Conservation (phyloP, 2,797 vertebrate genomes). For the Miichthys miiuy region DNA sequence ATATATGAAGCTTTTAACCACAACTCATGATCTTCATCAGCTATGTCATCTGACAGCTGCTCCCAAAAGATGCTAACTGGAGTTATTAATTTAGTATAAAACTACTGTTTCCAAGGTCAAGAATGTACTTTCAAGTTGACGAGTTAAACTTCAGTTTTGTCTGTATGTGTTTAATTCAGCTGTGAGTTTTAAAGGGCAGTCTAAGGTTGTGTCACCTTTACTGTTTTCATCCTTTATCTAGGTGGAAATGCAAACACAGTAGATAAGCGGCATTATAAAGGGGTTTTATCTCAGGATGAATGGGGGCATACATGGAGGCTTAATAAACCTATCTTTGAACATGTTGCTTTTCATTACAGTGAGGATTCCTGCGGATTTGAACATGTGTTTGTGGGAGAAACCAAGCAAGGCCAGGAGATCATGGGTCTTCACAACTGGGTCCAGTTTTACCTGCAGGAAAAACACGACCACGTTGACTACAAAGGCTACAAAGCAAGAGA, state of each 20-base stretch:
- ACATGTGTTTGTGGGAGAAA: conserved; percentile 91
- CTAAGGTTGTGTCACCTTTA: not conserved
- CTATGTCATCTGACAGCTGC: not conserved
- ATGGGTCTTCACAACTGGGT: conserved; percentile 92
- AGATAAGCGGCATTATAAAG: conserved; percentile 10
- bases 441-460: conserved; percentile 91
- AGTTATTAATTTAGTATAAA: not conserved
- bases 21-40: not conserved
- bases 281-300: not conserved
- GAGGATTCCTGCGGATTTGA: conserved; percentile 91
- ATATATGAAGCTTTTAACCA: not conserved
- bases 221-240: not conserved
- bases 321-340: not conserved
- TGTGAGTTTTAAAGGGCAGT: conserved; percentile 1
- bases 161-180: not conserved
- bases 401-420: conserved; percentile 81
- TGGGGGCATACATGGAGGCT: not conserved
- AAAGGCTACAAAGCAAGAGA: conserved; percentile 85
- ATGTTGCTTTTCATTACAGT: conserved; percentile 57
- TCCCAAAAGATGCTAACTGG: not conserved
- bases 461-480: conserved; percentile 83
- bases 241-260: not conserved
- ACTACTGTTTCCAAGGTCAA: not conserved
- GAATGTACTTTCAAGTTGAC: not conserved
- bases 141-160: not conserved